These are phyloP conservation scores for Ptyas mucosa DNA, from an alignment of 2,113 vertebrate genomes.

Conservation along the genomic window DNA sequence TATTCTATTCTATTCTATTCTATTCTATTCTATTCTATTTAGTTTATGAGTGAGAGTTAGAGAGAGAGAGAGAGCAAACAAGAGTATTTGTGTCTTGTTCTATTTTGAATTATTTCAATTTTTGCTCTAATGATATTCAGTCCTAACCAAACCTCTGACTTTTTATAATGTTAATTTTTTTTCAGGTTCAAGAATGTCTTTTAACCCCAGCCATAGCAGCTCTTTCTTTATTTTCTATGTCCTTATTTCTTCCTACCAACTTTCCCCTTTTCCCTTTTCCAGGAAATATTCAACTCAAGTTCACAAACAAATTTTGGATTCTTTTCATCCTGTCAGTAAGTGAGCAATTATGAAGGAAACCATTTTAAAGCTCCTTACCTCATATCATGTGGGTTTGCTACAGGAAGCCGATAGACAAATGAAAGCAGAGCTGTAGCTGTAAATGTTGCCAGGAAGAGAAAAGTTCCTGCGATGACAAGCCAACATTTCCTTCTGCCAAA, in stretches of 20 bases:
- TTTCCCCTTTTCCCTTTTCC: too few species aligned
- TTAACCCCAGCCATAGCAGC: neutral
- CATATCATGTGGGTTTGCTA: slow-evolving; percentile 43
- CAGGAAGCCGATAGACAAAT: slow-evolving; percentile 48
- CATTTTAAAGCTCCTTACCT: slow-evolving; percentile 44
- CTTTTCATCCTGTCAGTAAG: neutral
- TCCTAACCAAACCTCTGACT: neutral
- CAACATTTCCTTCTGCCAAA: slow-evolving; percentile 65
- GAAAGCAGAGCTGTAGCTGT: slow-evolving; percentile 68
- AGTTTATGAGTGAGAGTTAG: neutral
- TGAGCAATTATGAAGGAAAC: neutral
- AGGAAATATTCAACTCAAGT: neutral
- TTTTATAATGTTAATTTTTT: neutral
- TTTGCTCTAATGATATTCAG: neutral
- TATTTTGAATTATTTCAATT: neutral
- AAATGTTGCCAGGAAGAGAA: slow-evolving; percentile 67
- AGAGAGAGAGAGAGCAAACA: neutral
- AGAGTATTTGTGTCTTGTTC: neutral
- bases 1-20: too few species aligned
- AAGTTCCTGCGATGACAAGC: slow-evolving; percentile 59
- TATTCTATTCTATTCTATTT: too few species aligned
- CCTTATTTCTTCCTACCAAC: neutral
- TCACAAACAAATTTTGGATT: neutral
- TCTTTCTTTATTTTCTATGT: neutral
- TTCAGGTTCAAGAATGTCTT: neutral